phyloP scores from a whole-genome alignment of 2,797 vertebrate genomes.

The Poliocrania exsul region DNA sequence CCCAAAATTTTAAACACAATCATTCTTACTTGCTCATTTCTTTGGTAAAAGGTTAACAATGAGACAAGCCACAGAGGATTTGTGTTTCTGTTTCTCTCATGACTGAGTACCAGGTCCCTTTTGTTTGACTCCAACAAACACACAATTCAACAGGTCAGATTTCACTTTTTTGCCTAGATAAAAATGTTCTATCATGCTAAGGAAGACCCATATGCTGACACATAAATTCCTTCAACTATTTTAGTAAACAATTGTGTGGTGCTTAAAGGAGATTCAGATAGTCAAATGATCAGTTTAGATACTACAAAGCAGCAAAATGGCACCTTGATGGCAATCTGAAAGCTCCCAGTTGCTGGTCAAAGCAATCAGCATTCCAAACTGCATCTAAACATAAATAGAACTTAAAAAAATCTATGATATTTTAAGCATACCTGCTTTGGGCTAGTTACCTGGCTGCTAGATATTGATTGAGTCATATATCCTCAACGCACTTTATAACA shows the following conservation, averaged over 20 bases:
- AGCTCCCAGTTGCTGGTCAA: background rate
- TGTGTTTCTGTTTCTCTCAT: background rate
- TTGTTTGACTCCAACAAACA: background rate
- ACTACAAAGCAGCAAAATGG: background rate
- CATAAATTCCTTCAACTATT: background rate
- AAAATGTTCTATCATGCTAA: background rate
- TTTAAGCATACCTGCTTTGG: background rate
- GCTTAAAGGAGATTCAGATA: background rate
- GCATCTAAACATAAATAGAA: background rate
- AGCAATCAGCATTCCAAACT: background rate
- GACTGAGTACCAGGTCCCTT: background rate
- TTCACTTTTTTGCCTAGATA: background rate
- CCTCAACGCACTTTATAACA: background rate
- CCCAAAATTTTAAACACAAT: background rate
- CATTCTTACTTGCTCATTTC: background rate
- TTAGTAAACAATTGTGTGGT: background rate
- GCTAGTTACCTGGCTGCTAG: background rate
- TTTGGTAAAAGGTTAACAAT: background rate
- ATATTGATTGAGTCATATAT: background rate
- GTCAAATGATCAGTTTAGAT: background rate
- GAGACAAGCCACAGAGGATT: background rate
- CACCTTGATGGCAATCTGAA: background rate
- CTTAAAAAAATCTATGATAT: background rate
- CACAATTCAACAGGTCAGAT: background rate
- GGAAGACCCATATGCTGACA: background rate